phyloP scores from a whole-genome alignment of 2,888 invertebrate genomes.

The Phymatocera aterrima region DNA sequence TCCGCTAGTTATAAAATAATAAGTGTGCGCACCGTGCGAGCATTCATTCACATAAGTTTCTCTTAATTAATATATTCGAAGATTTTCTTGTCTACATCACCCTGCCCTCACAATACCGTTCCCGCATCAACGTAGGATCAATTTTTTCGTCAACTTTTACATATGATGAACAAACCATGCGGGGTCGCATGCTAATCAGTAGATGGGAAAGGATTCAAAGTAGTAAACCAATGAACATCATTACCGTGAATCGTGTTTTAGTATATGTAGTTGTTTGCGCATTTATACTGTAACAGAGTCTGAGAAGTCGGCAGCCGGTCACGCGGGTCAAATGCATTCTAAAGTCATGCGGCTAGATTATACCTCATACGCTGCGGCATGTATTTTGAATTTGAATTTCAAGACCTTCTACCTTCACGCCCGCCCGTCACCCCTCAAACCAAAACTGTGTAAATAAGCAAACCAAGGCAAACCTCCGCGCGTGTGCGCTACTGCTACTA shows the following conservation, averaged over 20 bases:
- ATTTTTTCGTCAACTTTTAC: no score
- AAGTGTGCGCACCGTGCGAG: no score
- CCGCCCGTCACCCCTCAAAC: neutral
- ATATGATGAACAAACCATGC: no score
- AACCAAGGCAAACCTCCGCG: neutral
- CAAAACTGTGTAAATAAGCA: slow-evolving; percentile 44
- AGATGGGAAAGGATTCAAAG: neutral
- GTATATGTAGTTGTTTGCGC: neutral
- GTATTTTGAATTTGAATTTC: slow-evolving; percentile 38
- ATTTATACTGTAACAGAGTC: neutral
- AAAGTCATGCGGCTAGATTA: neutral
- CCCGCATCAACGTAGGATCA: no score
- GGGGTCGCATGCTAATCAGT: no score
- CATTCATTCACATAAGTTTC: no score
- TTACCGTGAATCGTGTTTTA: neutral
- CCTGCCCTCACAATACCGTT: no score
- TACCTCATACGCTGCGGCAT: neutral
- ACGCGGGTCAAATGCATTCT: slow-evolving; percentile 23
- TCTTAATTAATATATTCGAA: no score
- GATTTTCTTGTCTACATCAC: no score
- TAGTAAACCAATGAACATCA: neutral
- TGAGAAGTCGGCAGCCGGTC: neutral
- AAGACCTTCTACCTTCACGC: slow-evolving; percentile 7
- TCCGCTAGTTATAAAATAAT: no score
- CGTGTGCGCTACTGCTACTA: neutral